A percentile compares a stretch with the other conserved stretches of the same genome.
phyloP scores from a whole-genome alignment of 2,113 vertebrate genomes.

The Oryctolagus cuniculus region DNA sequence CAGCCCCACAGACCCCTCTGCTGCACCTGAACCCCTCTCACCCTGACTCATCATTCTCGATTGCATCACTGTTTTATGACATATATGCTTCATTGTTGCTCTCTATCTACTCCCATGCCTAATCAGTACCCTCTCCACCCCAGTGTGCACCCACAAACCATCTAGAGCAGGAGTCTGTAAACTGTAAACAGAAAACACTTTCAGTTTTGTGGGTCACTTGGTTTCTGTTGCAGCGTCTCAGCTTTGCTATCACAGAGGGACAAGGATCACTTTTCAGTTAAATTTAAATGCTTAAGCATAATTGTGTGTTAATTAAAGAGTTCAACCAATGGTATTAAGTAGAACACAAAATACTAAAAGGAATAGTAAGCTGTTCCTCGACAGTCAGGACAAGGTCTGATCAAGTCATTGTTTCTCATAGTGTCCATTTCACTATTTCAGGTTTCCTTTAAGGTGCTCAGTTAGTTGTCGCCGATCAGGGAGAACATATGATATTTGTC shows the following conservation, averaged over 20 bases:
- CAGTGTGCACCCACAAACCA: not conserved
- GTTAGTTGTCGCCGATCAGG: too few species aligned
- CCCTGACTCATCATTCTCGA: not conserved
- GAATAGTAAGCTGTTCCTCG: too few species aligned
- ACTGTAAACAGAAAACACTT: not conserved
- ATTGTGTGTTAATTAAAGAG: too few species aligned
- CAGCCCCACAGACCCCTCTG: rapidly evolving
- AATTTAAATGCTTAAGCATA: too few species aligned
- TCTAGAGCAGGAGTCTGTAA: not conserved
- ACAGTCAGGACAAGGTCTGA: too few species aligned
- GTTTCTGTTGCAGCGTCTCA: not conserved
- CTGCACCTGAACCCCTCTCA: not conserved
- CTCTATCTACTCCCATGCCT: not conserved
- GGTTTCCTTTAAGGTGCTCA: too few species aligned
- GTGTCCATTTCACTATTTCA: too few species aligned
- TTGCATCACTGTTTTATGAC: not conserved
- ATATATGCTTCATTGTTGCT: not conserved
- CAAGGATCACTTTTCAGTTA: too few species aligned
- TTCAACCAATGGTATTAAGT: too few species aligned
- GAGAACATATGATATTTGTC: too few species aligned
- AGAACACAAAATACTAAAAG: too few species aligned
- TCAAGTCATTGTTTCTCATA: too few species aligned
- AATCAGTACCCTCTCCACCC: not conserved
- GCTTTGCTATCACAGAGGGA: not conserved
- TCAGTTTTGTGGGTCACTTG: not conserved